These are phyloP conservation scores for Dinomys branickii DNA, from an alignment of 2,113 vertebrate genomes.

Conservation along the genomic window DNA sequence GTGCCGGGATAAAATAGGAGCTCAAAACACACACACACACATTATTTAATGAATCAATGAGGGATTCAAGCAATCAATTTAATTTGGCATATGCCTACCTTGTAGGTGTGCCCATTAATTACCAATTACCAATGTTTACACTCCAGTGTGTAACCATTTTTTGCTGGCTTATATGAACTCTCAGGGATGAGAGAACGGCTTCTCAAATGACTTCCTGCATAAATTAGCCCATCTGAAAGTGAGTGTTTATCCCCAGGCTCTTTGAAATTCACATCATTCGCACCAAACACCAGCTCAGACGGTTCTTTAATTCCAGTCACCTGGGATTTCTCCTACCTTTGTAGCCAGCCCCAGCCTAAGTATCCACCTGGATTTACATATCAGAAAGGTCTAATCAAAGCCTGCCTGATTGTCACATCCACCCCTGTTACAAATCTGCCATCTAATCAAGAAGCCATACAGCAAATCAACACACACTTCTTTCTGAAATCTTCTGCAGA, in stretches of 20 bases:
- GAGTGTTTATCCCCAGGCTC: constrained; percentile 79
- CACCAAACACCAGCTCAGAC: constrained; percentile 77
- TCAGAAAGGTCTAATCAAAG: constrained; percentile 84
- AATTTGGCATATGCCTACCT: constrained; percentile 80
- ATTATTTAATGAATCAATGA: constrained; percentile 76
- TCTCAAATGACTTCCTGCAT: constrained; percentile 82
- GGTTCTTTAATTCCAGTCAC: constrained; percentile 81
- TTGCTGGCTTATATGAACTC: constrained; percentile 80
- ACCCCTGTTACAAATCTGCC: constrained; percentile 80
- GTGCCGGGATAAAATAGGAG: not conserved
- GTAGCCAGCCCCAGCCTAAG: constrained; percentile 74
- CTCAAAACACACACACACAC: constrained; percentile 43
- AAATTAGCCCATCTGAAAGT: constrained; percentile 82
- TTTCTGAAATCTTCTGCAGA: constrained; percentile 75
- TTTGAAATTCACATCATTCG: constrained; percentile 83
- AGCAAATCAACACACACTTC: constrained; percentile 79
- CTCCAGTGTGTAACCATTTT: constrained; percentile 78
- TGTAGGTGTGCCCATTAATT: constrained; percentile 82
- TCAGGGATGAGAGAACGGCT: constrained; percentile 76
- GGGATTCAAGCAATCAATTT: constrained; percentile 77
- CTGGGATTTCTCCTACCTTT: constrained; percentile 82
- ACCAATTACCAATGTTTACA: constrained; percentile 83
- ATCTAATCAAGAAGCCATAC: constrained; percentile 83
- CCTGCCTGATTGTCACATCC: constrained; percentile 81
- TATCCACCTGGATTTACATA: constrained; percentile 83